phyloP scores from a whole-genome alignment of 2,113 vertebrate genomes.

The Pycnonotus jocosus region DNA sequence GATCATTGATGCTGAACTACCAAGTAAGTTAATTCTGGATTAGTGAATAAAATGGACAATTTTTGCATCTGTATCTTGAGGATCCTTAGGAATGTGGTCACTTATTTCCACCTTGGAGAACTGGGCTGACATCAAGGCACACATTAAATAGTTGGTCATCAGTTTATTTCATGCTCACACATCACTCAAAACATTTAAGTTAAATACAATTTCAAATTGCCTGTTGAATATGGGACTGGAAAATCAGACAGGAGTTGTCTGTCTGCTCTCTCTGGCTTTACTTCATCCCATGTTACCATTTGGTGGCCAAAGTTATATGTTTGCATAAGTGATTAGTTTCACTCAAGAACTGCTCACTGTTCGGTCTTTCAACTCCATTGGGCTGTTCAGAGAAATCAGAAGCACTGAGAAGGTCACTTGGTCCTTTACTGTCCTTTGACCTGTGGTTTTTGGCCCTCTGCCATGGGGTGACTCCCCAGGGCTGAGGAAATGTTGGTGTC shows the following conservation, averaged over 20 bases:
- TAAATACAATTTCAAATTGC: not conserved
- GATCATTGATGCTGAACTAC: constrained; percentile 82
- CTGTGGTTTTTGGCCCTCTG: not conserved
- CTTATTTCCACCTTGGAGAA: not conserved
- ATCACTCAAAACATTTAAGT: not conserved
- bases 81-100: not conserved
- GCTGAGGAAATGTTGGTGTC: not conserved
- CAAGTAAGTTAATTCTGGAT: constrained; percentile 69
- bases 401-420: not conserved
- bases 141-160: not conserved
- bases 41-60: not conserved
- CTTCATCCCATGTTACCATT: not conserved
- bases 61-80: not conserved
- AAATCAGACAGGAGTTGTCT: not conserved
- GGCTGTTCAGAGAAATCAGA: not conserved
- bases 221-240: not conserved
- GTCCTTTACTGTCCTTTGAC: not conserved
- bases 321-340: not conserved
- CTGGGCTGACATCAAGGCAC: not conserved
- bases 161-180: not conserved
- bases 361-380: not conserved
- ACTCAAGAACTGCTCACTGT: not conserved
- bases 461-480: not conserved
- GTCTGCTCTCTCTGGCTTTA: not conserved
- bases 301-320: not conserved